Evolutionary conservation across 2,797 vertebrate genomes (phyloP).

Genomic region (Enteromius thamalakanensis): DNA sequence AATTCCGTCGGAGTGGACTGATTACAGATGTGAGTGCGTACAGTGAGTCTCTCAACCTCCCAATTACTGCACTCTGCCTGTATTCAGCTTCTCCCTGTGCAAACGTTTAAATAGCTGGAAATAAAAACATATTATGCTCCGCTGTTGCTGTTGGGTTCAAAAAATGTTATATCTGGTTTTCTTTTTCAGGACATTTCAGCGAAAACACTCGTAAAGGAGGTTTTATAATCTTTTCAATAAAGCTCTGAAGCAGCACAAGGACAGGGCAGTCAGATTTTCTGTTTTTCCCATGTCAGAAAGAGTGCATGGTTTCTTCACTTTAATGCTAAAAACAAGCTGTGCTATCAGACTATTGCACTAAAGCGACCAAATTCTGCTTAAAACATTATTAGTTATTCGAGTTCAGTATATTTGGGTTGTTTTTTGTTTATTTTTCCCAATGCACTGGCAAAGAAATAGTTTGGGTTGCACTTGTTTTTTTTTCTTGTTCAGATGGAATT

Average conservation of each 20-base stretch:
- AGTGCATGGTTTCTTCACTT: background rate
- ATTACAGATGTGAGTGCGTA: conserved; percentile 54
- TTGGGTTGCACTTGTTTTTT: background rate
- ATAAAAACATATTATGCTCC: conserved; percentile 48
- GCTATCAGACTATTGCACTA: background rate
- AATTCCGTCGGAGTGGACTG: conserved; percentile 35
- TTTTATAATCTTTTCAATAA: background rate
- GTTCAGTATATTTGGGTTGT: background rate
- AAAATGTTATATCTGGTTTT: conserved; percentile 46
- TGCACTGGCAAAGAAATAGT: background rate
- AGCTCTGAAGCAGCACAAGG: conserved; percentile 5
- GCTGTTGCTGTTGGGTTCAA: conserved; percentile 39
- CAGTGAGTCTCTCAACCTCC: conserved; percentile 45
- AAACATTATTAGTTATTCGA: background rate
- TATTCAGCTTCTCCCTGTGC: conserved; percentile 35
- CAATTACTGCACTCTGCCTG: conserved; percentile 51
- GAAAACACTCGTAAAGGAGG: background rate
- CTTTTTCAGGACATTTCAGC: conserved; percentile 8
- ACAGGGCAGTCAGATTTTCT: conserved; percentile 7
- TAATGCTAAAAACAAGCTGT: background rate
- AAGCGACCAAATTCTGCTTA: background rate
- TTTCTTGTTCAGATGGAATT: background rate
- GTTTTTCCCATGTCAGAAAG: background rate
- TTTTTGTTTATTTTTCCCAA: background rate
- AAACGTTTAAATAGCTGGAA: conserved; percentile 43